Conservation (phyloP, 2,888 invertebrate genomes). For the Cephalotes varians region DNA sequence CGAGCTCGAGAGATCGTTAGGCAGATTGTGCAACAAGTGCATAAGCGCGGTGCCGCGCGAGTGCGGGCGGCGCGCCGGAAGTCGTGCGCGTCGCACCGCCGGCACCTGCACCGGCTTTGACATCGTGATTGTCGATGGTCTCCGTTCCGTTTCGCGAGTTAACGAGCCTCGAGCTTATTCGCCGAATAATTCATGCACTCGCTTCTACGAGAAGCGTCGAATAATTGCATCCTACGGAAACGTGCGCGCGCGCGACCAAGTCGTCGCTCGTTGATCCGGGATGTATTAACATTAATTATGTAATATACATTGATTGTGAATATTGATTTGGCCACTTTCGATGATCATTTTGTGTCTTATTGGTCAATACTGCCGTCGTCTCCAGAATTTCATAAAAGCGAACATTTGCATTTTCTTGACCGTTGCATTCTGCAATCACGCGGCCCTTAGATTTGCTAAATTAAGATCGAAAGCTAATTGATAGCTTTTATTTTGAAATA, state of each 20-base stretch:
- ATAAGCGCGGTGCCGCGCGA: conserved; percentile 66
- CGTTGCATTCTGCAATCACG: neutral
- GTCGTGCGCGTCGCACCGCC: conserved; percentile 72
- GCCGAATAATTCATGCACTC: conserved; percentile 73
- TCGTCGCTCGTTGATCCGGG: conserved; percentile 53
- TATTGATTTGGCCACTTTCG: neutral
- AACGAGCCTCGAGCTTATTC: conserved; percentile 61
- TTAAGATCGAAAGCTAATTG: neutral
- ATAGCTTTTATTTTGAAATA: neutral
- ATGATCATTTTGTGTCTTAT: neutral
- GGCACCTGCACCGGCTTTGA: conserved; percentile 74
- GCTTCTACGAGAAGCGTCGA: conserved; percentile 64
- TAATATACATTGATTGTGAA: conserved; percentile 34
- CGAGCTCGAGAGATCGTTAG: conserved; percentile 74
- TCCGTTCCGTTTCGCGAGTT: conserved; percentile 69
- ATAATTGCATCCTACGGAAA: conserved; percentile 69
- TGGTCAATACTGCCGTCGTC: neutral
- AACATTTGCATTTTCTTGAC: neutral
- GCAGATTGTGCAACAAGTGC: conserved; percentile 81
- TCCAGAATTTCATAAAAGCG: conserved; percentile 16
- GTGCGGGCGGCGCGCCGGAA: conserved; percentile 76
- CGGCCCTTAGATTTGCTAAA: neutral
- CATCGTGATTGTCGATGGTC: conserved; percentile 73
- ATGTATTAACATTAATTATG: conserved; percentile 69
- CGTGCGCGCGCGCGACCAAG: conserved; percentile 38